Base-by-base conservation (phyloP, 2,888 invertebrate species). In the Diarsia brunnea region DNA sequence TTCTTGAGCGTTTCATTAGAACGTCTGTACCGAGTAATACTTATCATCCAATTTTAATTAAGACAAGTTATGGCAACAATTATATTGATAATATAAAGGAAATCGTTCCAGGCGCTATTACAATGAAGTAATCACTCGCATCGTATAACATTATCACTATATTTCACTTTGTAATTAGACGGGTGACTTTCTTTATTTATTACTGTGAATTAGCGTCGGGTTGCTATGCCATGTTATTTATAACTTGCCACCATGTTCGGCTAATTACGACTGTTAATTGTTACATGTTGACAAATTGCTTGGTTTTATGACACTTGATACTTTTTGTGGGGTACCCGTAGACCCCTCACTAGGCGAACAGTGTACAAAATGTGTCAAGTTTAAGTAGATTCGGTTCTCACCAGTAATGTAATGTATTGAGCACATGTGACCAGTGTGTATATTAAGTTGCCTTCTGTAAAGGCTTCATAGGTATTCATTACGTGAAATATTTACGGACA, bases 401-500 rank as follows among this genome's bases (percentile, higher is more conserved):
- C 55, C 67, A 69, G n/a, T 73, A 73, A 77, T 77, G 4, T 47
- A 64, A 72, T 72, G 82, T 70, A 82, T 68, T 16, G 64, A 70
- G 79, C 60, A 58, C 73, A 68, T 78, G 78, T 53, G 67, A 68
- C 64, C 31, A 65, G 67, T 82, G 31, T 38, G 69, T 75, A 73
- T 79, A 69, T 69, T 55, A 75, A 61, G 53, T 53, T 68, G 60
- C 1, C 60, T 70, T 58, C 68, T 79, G 70, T 72, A 66, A 70
- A 72, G 47, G 69, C 84, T 86, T 86, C 79, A 87, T 87, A 89
- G 78, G 67, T 88, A 88, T 87, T 82, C 88, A 85, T 76, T 75
- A 78, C 77, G 69, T 87, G 75, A 84, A 79, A 84, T 85, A 79
- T 80, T 69, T 84, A 84, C 77, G 72, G 87, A 75, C 79, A 75